Evolutionary conservation across 2,797 vertebrate genomes (phyloP).

Genomic region (Amphiprion clarkii): DNA sequence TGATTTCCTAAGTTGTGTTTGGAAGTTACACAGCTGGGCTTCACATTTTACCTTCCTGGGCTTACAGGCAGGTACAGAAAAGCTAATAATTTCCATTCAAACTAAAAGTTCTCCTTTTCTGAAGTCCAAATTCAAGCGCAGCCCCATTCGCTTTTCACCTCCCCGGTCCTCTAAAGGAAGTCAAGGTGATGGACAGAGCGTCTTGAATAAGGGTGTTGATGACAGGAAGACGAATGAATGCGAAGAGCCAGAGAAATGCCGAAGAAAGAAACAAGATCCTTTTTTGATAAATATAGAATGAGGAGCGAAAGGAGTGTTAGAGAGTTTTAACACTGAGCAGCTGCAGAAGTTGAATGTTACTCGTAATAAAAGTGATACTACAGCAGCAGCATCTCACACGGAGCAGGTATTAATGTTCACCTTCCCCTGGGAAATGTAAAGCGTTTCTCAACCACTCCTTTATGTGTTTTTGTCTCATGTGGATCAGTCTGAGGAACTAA

Average conservation of each 20-base stretch:
- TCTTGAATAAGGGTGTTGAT: conserved; percentile 60
- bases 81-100: no score
- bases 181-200: conserved; percentile 49
- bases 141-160: conserved; percentile 35
- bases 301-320: conserved; percentile 29
- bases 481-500: conserved; percentile 2
- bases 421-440: background rate
- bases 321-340: conserved; percentile 13
- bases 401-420: no score
- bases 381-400: no score
- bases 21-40: background rate
- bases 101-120: background rate
- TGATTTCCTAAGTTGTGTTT: background rate
- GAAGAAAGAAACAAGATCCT: conserved; percentile 68
- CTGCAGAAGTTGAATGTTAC: background rate
- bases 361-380: background rate
- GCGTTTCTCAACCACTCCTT: background rate
- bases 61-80: no score
- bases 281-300: conserved; percentile 75
- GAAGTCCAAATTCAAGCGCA: background rate
- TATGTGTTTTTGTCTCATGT: background rate
- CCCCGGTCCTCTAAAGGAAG: conserved; percentile 50
- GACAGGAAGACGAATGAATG: conserved; percentile 81
- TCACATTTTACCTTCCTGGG: no score
- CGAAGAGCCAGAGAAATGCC: conserved; percentile 72